phyloP scores from a whole-genome alignment of 2,113 vertebrate genomes.

The Nasalis larvatus region DNA sequence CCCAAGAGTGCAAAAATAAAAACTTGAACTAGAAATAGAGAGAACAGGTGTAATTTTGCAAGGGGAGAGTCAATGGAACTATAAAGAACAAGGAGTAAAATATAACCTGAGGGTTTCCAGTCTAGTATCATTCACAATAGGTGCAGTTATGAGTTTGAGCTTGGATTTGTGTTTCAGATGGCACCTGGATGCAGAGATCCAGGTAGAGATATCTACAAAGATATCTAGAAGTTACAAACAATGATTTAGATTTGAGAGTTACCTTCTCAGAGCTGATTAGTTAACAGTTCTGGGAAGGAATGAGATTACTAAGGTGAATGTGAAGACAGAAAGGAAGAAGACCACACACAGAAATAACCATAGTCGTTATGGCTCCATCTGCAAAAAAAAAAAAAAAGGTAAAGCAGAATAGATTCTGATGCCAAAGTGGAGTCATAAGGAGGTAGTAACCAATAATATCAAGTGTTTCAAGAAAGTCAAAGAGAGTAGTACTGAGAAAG shows the following conservation, averaged over 20 bases:
- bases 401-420: background rate
- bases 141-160: background rate
- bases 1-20: slow-evolving; percentile 4
- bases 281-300: background rate
- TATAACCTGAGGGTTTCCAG: slow-evolving; percentile 1
- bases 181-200: background rate
- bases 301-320: background rate
- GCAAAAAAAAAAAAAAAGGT: background rate
- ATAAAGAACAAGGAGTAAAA: slow-evolving; percentile 22
- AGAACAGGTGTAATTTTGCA: slow-evolving; percentile 25
- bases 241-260: background rate
- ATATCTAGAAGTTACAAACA: background rate
- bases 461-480: background rate
- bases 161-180: slow-evolving; percentile 22
- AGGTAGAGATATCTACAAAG: background rate
- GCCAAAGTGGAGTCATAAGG: background rate
- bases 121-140: background rate
- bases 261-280: background rate
- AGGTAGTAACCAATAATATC: background rate
- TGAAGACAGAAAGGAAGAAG: background rate
- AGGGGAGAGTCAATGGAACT: background rate
- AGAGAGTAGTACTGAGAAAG: background rate
- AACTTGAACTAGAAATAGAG: slow-evolving; percentile 26
- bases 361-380: background rate
- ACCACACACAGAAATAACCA: background rate